Percentiles rank a stretch among this genome's conserved stretches.
phyloP scores from a whole-genome alignment of 2,113 vertebrate genomes.

The Lonchura striata region DNA sequence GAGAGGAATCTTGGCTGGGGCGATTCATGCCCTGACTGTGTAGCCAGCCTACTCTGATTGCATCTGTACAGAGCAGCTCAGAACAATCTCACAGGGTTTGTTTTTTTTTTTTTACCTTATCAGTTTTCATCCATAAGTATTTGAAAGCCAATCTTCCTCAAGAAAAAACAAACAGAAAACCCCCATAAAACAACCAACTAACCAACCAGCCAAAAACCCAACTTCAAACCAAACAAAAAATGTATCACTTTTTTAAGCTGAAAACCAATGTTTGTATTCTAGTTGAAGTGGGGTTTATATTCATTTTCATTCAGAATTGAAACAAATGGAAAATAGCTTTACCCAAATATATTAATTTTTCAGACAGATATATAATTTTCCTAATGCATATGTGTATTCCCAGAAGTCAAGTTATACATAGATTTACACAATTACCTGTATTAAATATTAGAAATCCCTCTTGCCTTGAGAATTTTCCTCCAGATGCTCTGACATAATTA shows the following conservation, averaged over 20 bases:
- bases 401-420: neutral
- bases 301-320: neutral
- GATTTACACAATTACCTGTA: neutral
- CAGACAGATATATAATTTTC: neutral
- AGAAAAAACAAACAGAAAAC: neutral
- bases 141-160: neutral
- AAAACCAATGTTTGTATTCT: neutral
- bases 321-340: neutral
- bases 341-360: neutral
- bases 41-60: too few relatives aligned
- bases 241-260: rapidly evolving
- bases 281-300: neutral
- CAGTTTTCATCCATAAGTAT: neutral
- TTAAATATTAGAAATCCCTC: slow-evolving; percentile 1
- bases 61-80: neutral
- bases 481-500: neutral
- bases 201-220: neutral
- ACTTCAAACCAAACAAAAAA: neutral
- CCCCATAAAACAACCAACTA: neutral
- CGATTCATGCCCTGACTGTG: neutral
- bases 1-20: neutral
- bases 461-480: neutral
- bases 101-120: neutral
- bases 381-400: neutral
- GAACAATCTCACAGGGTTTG: neutral